Evolutionary conservation across 2,888 invertebrate genomes (phyloP), one percentile per base, ranked within the genome.

Genomic region (Rhopalosiphum nymphaeae): DNA sequence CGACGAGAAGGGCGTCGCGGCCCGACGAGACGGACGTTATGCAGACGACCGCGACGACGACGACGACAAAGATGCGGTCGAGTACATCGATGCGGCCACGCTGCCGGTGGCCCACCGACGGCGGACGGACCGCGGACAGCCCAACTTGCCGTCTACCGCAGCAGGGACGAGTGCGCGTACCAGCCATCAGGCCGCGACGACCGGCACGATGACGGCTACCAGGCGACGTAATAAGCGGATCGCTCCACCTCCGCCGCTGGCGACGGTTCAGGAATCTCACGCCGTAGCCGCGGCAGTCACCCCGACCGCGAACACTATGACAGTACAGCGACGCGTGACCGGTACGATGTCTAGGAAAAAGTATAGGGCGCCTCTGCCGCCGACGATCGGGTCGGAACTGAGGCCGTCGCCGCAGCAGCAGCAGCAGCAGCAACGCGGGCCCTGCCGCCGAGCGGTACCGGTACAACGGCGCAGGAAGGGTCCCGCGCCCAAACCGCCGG

Each of bases 61-160:
- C 46, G 57, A 67, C 16, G 16, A 36, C 21, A 89, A 29, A 44
- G 92, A 90, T 29, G 57, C 13, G 57, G 93, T 90, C 2, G 90
- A 93, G 85, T 93, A 93, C 36, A 90, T 94, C n/a, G 93, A 90
- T 29, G 93, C 93, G 46, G 93, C 93, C n/a, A 88, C 88, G 26
- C 49, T 92, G 53, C 88, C 86, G 44, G 87, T 13, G 87, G 67
- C 67, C 16, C 49, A 36, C 7, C 53, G 87, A 16, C 87, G 92
- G 9, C 92, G 49, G 26, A 16, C 44, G 13, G 87, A 42, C 87
- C 49, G 61, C 21, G 29, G 49, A 21, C 91, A 57, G 29, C 21
- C 36, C 21, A 9, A n/a, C 16, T 44, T 57, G 56, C 7, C 86
- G 86, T 53, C 56, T 11, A 26, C n/a, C 9, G 16, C 42, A 26